Evolutionary conservation across 2,797 vertebrate genomes (phyloP).

Genomic region (Gallinago solitaria): DNA sequence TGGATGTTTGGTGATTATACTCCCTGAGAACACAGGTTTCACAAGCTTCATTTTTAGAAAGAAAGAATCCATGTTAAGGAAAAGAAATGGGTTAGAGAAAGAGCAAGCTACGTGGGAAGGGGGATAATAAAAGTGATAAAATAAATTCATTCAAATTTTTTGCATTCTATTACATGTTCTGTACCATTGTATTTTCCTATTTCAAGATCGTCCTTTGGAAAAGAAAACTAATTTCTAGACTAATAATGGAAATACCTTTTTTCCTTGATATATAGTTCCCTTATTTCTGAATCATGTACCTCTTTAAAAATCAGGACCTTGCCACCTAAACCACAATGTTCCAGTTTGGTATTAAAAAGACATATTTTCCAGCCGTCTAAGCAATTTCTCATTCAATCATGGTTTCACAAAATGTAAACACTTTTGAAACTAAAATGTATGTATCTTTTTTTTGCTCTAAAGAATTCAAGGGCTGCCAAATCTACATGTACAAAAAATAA

Average conservation of each 20-base stretch:
- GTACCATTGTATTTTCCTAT: neutral
- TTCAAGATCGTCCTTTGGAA: neutral
- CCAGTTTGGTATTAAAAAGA: constrained; percentile 59
- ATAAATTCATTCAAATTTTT: neutral
- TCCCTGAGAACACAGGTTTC: constrained; percentile 21
- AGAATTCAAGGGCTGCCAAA: constrained; percentile 73
- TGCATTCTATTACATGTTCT: neutral
- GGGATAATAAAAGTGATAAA: neutral
- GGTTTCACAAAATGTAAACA: constrained; percentile 69
- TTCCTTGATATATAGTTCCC: neutral
- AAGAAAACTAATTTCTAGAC: constrained; percentile 15
- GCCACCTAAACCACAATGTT: constrained; percentile 39
- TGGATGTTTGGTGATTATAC: neutral
- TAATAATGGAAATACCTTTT: neutral
- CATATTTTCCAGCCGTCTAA: constrained; percentile 54
- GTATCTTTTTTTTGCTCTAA: constrained; percentile 60
- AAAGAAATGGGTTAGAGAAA: neutral
- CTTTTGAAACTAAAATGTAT: constrained; percentile 59
- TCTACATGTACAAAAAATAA: constrained; percentile 50
- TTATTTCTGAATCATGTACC: constrained; percentile 43
- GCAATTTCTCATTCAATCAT: constrained; percentile 52
- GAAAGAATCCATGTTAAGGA: neutral
- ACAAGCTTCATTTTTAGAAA: neutral
- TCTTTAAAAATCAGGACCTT: constrained; percentile 49
- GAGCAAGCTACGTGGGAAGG: neutral